Evolutionary conservation across 2,888 invertebrate genomes (phyloP).

Genomic region (Harpalus rubripes): DNA sequence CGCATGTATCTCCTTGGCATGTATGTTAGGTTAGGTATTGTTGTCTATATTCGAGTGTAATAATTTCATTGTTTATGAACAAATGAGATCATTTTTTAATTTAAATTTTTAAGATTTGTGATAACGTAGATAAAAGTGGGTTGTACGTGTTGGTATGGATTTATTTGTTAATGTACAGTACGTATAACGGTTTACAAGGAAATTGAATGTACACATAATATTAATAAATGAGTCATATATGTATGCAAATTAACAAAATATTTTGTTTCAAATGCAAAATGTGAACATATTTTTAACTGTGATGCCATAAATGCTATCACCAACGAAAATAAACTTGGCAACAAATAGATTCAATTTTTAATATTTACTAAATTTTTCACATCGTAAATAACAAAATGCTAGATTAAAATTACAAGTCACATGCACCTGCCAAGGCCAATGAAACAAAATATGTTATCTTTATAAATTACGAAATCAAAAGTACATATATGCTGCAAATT

Average conservation of each 20-base stretch:
- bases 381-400: not conserved
- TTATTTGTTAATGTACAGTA: too few species aligned
- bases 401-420: constrained; percentile 2
- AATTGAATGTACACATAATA: not conserved
- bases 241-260: not conserved
- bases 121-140: not conserved
- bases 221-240: constrained; percentile 1
- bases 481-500: not conserved
- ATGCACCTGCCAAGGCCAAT: constrained; percentile 24
- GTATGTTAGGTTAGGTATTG: constrained; percentile 6
- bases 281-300: constrained; percentile 43
- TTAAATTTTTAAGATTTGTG: not conserved
- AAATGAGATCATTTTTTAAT: too few species aligned
- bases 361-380: constrained; percentile 2
- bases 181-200: too few species aligned
- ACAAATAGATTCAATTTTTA: constrained; percentile 9
- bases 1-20: too few species aligned
- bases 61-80: not conserved
- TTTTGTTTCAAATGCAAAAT: constrained; percentile 4
- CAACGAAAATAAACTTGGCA: constrained; percentile 56
- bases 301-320: constrained; percentile 47
- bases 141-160: too few species aligned
- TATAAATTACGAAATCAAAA: constrained; percentile 1
- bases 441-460: constrained; percentile 6
- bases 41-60: not conserved